Evolutionary conservation across 2,797 vertebrate genomes (phyloP), one percentile per base, ranked within the genome.

Genomic region (Eptatretus atami): DNA sequence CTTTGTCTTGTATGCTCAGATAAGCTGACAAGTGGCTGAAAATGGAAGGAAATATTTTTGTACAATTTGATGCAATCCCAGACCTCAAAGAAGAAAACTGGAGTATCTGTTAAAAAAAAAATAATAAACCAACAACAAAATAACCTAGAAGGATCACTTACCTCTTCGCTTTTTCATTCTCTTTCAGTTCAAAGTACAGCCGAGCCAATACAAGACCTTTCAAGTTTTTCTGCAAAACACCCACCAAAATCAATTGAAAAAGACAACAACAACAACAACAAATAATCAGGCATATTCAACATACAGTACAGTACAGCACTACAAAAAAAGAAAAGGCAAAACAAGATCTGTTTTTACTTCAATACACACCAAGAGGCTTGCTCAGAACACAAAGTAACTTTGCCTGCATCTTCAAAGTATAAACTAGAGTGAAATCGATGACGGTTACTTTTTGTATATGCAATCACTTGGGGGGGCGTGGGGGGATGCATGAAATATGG

Each of bases 171-270:
- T 87, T 81, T 63, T 96, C 87, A 73, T 87, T 95, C 71, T 98
- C 90, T 73, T 94, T 93, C 68, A 82, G 82, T 76, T 96, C 92
- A 72, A 80, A 87, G 73, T 94, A 96, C 53, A 98, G 72, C 71
- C 88, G 96, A 15, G 88, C 92, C 75, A 95, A 87, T 70, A 92
- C 77, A 74, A 98, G 96, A 67, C 87, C 92, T 75, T 92, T 96
- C 69, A 83, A 75, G 13, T 83, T 83, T 70, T 83, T 90, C 88
- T 96, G 74, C 66, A 71, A 72, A 71, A 25, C 65, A 64, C 72
- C n/a, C 67, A 66, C 67, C 67, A 67, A 66, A 52, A 2, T 5
- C 15, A 61, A 10, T 9, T n/a, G 9, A n/a, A 61, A n/a, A 61
- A 9, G 19, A 19, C 19, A n/a, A n/a, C 57, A 25, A 61, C 57